Percentiles rank a stretch among this genome's conserved stretches.
Evolutionary conservation across 2,113 vertebrate species (phyloP).

Genomic region (Toxotes chatareus): DNA sequence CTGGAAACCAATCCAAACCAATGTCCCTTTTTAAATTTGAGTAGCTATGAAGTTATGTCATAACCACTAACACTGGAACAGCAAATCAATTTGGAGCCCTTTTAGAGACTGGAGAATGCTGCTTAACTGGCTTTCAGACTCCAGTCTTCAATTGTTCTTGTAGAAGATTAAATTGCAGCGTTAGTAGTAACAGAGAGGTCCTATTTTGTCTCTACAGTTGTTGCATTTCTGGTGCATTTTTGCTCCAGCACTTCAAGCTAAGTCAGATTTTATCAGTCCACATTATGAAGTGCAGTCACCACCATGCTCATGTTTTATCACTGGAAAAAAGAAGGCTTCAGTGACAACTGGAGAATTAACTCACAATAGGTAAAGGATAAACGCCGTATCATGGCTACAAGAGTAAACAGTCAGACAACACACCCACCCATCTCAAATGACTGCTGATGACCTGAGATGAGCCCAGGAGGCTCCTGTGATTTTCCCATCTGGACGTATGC

Average conservation of each 20-base stretch:
- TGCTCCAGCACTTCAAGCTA: background rate
- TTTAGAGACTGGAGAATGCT: background rate
- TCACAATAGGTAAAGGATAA: background rate
- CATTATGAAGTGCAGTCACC: background rate
- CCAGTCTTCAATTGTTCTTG: background rate
- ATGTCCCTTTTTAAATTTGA: background rate
- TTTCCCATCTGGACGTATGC: slow-evolving; percentile 29
- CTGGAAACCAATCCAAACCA: background rate
- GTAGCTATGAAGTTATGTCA: background rate
- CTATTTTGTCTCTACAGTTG: background rate
- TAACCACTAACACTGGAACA: background rate
- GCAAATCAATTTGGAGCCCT: background rate
- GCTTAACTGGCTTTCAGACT: background rate
- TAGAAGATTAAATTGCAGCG: background rate
- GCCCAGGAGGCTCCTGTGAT: slow-evolving; percentile 46
- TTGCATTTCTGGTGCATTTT: background rate
- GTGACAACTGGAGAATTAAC: background rate
- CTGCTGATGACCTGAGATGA: slow-evolving; percentile 18
- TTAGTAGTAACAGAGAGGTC: background rate
- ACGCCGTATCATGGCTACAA: background rate
- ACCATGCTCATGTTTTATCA: background rate
- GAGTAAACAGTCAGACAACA: slow-evolving; percentile 19
- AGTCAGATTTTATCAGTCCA: background rate
- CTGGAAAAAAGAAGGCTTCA: background rate
- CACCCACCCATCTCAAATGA: slow-evolving; percentile 2